Evolutionary conservation across 2,888 invertebrate species (phyloP), one percentile per base, ranked within the genome.

Genomic region (Schizaphis graminum): DNA sequence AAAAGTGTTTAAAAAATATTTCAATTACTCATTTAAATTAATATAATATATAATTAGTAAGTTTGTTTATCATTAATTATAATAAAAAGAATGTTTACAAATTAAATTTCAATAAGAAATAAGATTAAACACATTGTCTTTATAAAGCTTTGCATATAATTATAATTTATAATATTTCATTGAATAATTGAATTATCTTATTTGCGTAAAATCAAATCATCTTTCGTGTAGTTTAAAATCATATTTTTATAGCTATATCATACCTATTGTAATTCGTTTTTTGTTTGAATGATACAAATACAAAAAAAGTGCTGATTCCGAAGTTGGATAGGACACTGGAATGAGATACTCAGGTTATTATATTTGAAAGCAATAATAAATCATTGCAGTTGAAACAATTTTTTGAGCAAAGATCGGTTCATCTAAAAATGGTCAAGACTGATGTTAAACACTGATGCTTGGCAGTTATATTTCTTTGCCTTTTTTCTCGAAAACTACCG

Each of bases 131-230:
- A 8, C 56, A 61, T 89, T 47, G 21, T 61, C 16, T 61, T 41
- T n/a, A 89, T 7, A 61, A 89, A 44, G 3, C 44, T 89, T 44
- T 61, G 47, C 44, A 61, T 28, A 44, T 44, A 89, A 89, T 61
- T 61, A 88, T 88, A 77, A 77, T 35, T 77, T 77, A 21, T 13
- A 61, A 44, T 89, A 61, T 89, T 28, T 49, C 28, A 89, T 89
- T 57, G 8, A 44, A 44, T 41, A 61, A 89, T 57, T 89, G 16
- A 89, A 89, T 89, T 89, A 61, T 61, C 47, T 89, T 89, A 89
- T n/a, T 53, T 41, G 3, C 28, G 7, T 41, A 41, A 57, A 57
- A 35, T 5, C 26, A 89, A 89, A 89, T 57, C 41, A 41, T 56
- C 7, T 57, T 88, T 61, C 8, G 7, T 16, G 28, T 49, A 44